Conservation (phyloP, 2,888 invertebrate genomes). For the Griposia aprilina region DNA sequence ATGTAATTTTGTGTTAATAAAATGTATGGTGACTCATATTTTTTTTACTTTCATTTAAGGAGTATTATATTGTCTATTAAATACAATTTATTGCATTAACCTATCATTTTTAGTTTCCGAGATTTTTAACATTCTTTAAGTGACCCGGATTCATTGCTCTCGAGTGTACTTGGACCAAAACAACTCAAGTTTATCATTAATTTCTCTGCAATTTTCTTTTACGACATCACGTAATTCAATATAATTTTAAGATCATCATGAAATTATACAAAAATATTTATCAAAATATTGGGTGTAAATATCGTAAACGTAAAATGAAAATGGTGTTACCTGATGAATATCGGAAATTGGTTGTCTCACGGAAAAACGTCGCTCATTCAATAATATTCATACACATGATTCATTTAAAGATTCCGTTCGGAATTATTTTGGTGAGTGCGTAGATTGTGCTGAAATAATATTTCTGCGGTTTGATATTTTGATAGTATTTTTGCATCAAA, state of each 20-base stretch:
- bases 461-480: background rate
- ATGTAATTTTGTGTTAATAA: no score
- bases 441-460: background rate
- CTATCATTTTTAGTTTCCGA: no score
- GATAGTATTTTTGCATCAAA: background rate
- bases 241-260: constrained; percentile 28
- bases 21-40: no score
- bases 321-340: constrained; percentile 53
- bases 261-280: constrained; percentile 33
- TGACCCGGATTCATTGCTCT: no score
- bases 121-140: no score
- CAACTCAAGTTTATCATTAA: background rate
- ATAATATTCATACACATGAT: constrained; percentile 51
- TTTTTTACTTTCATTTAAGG: no score
- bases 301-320: constrained; percentile 50
- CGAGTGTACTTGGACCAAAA: constrained; percentile 12
- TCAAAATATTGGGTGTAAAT: constrained; percentile 30
- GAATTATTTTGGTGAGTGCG: constrained; percentile 35
- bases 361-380: constrained; percentile 43
- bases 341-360: constrained; percentile 52
- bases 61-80: no score
- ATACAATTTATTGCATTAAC: no score
- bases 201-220: constrained; percentile 14
- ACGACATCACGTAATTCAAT: constrained; percentile 18
- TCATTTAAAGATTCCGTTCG: constrained; percentile 43